Conservation (phyloP, 2,113 vertebrate species). For the Ageneiosus marmoratus region DNA sequence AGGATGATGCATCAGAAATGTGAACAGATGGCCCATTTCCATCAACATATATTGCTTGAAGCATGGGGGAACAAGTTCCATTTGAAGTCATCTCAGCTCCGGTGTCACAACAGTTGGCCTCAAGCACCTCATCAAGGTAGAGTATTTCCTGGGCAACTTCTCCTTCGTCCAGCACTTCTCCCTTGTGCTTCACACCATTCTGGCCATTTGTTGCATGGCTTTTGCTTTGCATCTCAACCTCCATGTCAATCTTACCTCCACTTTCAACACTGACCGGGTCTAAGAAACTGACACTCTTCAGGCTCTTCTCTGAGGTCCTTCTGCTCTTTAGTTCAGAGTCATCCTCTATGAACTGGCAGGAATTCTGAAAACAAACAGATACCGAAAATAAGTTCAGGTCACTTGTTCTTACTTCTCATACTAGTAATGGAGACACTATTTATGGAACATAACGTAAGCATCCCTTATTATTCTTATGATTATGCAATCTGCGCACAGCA, state of each 20-base stretch:
- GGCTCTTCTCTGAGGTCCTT: conserved; percentile 66
- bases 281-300: conserved; percentile 80
- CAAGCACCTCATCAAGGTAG: conserved; percentile 92
- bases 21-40: conserved; percentile 67
- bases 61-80: conserved; percentile 77
- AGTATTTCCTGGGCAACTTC: conserved; percentile 90
- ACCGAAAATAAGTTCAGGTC: neutral
- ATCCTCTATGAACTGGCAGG: conserved; percentile 82
- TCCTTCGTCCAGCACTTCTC: conserved; percentile 78
- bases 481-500: conserved; percentile 9
- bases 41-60: conserved; percentile 61
- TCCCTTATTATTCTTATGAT: neutral
- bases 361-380: conserved; percentile 76
- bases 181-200: conserved; percentile 76
- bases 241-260: conserved; percentile 81
- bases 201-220: conserved; percentile 69
- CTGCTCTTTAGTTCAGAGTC: conserved; percentile 74
- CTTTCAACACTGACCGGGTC: conserved; percentile 78
- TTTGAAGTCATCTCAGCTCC: conserved; percentile 81
- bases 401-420: neutral
- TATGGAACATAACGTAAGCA: conserved; percentile 1
- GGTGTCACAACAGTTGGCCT: conserved; percentile 85
- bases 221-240: conserved; percentile 81
- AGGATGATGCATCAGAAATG: conserved; percentile 56
- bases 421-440: neutral